Conservation (phyloP, 2,888 invertebrate genomes). For the Epiblema foenella region DNA sequence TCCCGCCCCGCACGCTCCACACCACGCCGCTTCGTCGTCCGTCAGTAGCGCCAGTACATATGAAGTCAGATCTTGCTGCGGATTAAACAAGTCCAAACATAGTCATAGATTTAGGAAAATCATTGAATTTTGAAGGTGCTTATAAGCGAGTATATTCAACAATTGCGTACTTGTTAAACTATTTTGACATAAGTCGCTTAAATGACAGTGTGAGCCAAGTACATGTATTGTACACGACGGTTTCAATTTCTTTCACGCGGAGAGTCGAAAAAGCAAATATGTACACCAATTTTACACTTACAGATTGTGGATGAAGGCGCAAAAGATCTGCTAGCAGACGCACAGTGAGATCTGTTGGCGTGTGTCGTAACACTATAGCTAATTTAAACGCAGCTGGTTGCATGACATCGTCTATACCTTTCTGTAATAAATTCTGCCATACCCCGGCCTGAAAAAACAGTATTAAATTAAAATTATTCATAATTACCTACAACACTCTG, state of each 20-base stretch:
- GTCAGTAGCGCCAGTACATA: conserved; percentile 75
- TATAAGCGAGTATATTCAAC: too few species aligned
- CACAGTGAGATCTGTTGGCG: conserved; percentile 68
- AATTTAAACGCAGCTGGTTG: conserved; percentile 77
- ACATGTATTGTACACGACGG: too few species aligned
- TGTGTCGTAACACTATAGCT: conserved; percentile 75
- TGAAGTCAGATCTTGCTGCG: conserved; percentile 73
- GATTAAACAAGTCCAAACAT: too few species aligned
- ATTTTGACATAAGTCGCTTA: too few species aligned
- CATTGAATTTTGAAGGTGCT: too few species aligned
- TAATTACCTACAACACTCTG: background rate
- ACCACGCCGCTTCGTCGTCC: conserved; percentile 72
- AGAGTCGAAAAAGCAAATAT: too few species aligned
- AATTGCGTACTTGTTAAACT: too few species aligned
- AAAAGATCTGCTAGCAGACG: conserved; percentile 68
- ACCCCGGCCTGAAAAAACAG: conserved; percentile 67
- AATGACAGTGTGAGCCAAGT: too few species aligned
- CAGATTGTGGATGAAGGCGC: conserved; percentile 69
- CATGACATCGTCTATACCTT: conserved; percentile 70
- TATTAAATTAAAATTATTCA: background rate
- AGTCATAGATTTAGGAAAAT: too few species aligned
- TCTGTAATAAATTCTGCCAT: conserved; percentile 69
- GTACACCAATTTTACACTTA: conserved; percentile 51
- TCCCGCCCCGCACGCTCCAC: conserved; percentile 56
- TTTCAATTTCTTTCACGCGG: too few species aligned